Evolutionary conservation across 2,113 vertebrate genomes (phyloP).

Genomic region (Saimiri boliviensis): DNA sequence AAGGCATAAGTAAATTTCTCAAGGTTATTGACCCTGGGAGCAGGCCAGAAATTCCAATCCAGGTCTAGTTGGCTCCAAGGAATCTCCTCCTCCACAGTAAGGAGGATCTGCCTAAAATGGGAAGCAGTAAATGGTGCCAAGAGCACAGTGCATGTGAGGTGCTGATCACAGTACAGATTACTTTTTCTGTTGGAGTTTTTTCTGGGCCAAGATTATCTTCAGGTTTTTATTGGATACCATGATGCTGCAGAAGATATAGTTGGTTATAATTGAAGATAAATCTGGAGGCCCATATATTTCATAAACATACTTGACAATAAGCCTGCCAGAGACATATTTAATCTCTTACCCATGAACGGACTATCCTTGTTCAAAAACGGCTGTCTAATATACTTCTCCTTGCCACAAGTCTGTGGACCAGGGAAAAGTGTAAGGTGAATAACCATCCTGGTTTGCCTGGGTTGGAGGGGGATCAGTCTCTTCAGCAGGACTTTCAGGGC

Average conservation of each 20-base stretch:
- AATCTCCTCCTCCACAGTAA: background rate
- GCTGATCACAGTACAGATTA: background rate
- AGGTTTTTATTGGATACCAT: background rate
- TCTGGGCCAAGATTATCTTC: background rate
- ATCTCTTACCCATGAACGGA: background rate
- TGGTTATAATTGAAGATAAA: background rate
- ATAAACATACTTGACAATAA: background rate
- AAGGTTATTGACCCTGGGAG: background rate
- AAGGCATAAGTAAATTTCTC: background rate
- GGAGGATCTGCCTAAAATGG: background rate
- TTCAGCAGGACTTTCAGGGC: accelerated
- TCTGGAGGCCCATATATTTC: background rate
- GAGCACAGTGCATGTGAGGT: accelerated
- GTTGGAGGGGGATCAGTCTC: no score
- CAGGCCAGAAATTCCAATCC: background rate
- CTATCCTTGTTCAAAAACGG: background rate
- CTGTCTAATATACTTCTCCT: background rate
- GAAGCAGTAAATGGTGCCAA: background rate
- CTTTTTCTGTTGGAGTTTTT: background rate
- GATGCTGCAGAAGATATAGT: background rate
- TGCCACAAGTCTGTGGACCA: background rate
- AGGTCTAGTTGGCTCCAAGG: background rate
- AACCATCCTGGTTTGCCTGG: background rate
- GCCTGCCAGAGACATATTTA: background rate
- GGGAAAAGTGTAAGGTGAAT: accelerated